Evolutionary conservation across 2,797 vertebrate genomes (phyloP).

Genomic region (Rhodeus uyekii): DNA sequence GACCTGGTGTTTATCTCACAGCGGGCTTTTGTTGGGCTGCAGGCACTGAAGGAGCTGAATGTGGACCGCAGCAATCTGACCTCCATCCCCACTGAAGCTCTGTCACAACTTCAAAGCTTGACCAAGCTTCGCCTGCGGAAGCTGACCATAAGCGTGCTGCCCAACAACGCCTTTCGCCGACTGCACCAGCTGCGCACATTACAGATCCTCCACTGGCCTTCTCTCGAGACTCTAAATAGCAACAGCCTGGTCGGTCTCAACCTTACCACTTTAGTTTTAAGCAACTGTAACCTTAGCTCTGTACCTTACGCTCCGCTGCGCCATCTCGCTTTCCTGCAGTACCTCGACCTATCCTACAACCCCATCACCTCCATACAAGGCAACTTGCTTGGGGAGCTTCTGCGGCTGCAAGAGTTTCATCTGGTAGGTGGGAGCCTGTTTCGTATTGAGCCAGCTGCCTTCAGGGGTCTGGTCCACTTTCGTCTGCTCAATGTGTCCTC

Average conservation of each 20-base stretch:
- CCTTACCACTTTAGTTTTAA: constrained; percentile 84
- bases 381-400: constrained; percentile 75
- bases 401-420: constrained; percentile 85
- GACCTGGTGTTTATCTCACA: constrained; percentile 88
- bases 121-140: constrained; percentile 75
- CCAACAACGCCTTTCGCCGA: constrained; percentile 78
- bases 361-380: constrained; percentile 82
- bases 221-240: constrained; percentile 76
- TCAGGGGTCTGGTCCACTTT: constrained; percentile 82
- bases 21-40: constrained; percentile 82
- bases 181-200: constrained; percentile 78
- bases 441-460: constrained; percentile 82
- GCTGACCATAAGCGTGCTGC: constrained; percentile 77
- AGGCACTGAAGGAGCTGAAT: constrained; percentile 79
- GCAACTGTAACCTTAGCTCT: constrained; percentile 80
- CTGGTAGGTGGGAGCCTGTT: constrained; percentile 80
- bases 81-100: constrained; percentile 80
- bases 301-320: constrained; percentile 82
- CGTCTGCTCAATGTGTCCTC: constrained; percentile 85
- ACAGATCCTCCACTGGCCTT: constrained; percentile 81
- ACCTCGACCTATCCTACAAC: constrained; percentile 89
- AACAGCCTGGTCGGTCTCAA: constrained; percentile 86
- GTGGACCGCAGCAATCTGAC: constrained; percentile 88
- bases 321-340: constrained; percentile 81
- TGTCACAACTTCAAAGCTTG: constrained; percentile 83